Percentiles rank a stretch among this genome's conserved stretches.
phyloP scores from a whole-genome alignment of 2,797 vertebrate species.

The Balearica regulorum region DNA sequence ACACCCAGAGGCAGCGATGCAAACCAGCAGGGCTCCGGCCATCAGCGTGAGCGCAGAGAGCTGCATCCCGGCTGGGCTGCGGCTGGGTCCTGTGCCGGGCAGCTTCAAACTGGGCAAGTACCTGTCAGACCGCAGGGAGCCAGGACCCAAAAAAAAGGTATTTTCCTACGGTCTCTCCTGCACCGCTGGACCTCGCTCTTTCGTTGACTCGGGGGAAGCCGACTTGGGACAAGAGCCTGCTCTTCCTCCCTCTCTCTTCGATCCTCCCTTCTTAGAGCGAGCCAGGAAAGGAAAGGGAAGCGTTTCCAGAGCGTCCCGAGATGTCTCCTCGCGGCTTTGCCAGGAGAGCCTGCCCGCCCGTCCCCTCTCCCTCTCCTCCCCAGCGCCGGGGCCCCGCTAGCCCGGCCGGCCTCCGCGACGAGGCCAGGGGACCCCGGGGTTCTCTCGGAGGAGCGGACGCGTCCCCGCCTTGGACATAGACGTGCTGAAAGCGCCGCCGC shows the following conservation, averaged over 20 bases:
- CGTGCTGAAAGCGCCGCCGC: not conserved
- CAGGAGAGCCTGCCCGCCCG: not conserved
- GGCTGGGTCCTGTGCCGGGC: conserved; percentile 86
- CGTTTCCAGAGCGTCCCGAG: not conserved
- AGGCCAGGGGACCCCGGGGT: not conserved
- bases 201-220: not conserved
- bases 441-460: not conserved
- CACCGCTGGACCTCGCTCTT: not conserved
- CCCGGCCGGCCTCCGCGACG: not conserved
- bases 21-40: conserved; percentile 82
- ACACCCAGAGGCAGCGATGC: conserved; percentile 83
- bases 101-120: conserved; percentile 96
- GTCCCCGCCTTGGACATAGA: not conserved
- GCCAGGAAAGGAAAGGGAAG: not conserved
- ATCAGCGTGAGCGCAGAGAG: conserved; percentile 89
- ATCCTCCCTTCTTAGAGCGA: not conserved
- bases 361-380: not conserved
- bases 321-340: not conserved
- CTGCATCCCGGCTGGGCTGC: conserved; percentile 91
- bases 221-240: not conserved
- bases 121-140: conserved; percentile 92
- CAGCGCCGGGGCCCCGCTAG: not conserved
- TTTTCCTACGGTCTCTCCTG: not conserved
- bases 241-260: not conserved
- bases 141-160: conserved; percentile 95